Base-by-base conservation (phyloP, 2,113 vertebrate genomes). In the Cisticola juncidis region DNA sequence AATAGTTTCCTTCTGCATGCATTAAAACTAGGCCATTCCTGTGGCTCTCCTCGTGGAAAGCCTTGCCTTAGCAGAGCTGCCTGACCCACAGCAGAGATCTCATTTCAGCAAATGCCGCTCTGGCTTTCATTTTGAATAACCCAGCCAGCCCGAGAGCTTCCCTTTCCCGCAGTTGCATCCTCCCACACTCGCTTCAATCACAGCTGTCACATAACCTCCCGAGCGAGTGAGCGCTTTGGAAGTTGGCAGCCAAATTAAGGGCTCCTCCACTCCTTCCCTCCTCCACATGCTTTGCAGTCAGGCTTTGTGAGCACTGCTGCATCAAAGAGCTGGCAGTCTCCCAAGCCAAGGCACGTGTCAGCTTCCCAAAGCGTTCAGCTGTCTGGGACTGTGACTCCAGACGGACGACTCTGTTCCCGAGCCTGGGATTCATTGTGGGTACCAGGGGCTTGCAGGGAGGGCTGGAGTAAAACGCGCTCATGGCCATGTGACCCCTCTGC, bases 241-340 rank as follows among this genome's bases (percentile, higher is more conserved):
- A 95, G 90, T 70, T 94, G 95, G 95, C 95, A 96, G 95, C 90
- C 92, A 93, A 94, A 93, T 96, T 92, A 96, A 97, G 96, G 90
- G 94, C 92, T 92, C 88, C 90, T 96, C 95, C 96, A 88, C 94
- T 94, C 86, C 91, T 88, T 96, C 94, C 92, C 66, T 87, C 90
- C 95, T 93, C 86, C 82, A 70, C 82, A 95, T 42, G 94, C 93
- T 97, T 81, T 95, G 95, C 96, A 92, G 84, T 95, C 90, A 94
- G 93, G 69, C 90, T 83, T 73, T 83, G 81, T 58, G 94, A 83
- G 87, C 68, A 2, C 82, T 86, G 92, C 86, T 82, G 82, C 94
- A 93, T 94, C 97, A 90, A 96, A 83, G 86, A 56, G 94, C 70
- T 88, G 92, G 70, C 96, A 95, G 76, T 23, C 79, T 54, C 78